Percentiles rank a stretch among this genome's conserved stretches.
Evolutionary conservation across 2,797 vertebrate genomes (phyloP).

Genomic region (Malacoctenus gilli): DNA sequence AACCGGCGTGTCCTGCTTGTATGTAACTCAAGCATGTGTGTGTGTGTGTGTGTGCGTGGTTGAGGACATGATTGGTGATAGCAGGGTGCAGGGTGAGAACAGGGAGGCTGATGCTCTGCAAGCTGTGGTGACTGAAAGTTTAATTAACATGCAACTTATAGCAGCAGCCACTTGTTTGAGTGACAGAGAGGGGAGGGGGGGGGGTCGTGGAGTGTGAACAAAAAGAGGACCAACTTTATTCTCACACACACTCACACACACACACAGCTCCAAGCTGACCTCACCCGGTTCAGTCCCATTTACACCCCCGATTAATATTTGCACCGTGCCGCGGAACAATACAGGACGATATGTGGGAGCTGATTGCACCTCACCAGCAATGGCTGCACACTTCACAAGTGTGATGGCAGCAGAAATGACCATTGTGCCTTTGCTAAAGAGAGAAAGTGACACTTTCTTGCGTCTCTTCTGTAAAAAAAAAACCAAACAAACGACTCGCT

Average conservation of each 20-base stretch:
- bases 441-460: constrained; percentile 32
- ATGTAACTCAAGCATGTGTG: constrained; percentile 64
- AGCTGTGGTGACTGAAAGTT: constrained; percentile 66
- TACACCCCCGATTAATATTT: constrained; percentile 38
- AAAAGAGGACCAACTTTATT: constrained; percentile 4
- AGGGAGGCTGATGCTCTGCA: constrained; percentile 79
- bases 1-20: constrained; percentile 71
- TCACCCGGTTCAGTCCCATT: constrained; percentile 50
- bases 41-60: constrained; percentile 58
- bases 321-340: constrained; percentile 37
- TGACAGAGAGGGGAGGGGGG: constrained; percentile 22
- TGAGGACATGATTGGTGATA: constrained; percentile 71
- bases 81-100: constrained; percentile 81
- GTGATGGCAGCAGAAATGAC: constrained; percentile 28
- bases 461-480: background rate
- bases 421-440: constrained; percentile 40
- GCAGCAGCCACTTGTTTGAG: constrained; percentile 39
- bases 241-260: constrained; percentile 10
- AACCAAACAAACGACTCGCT: too few relatives aligned
- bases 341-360: constrained; percentile 39
- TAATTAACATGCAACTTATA: constrained; percentile 74
- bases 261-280: background rate
- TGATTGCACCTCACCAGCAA: constrained; percentile 32
- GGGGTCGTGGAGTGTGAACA: background rate
- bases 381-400: constrained; percentile 20